Conservation (phyloP, 2,113 vertebrate genomes). For the Polypterus bichir region DNA sequence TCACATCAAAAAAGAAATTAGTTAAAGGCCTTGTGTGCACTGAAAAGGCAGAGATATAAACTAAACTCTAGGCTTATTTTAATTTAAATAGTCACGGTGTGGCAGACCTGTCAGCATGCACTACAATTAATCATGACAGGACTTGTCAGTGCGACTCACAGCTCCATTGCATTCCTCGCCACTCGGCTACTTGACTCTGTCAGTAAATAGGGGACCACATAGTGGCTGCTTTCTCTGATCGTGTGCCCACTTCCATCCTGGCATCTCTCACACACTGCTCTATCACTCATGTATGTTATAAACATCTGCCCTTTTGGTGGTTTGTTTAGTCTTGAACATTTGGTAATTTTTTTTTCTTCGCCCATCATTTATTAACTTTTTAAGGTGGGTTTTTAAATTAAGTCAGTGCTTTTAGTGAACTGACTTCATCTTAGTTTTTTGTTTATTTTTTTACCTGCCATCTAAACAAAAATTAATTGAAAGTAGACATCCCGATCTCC, state of each 20-base stretch:
- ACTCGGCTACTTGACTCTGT: not conserved
- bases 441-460: too few species aligned
- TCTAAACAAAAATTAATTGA: too few species aligned
- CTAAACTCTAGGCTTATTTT: conserved; percentile 40
- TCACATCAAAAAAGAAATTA: too few species aligned
- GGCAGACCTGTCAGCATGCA: conserved; percentile 38
- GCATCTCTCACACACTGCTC: conserved; percentile 20
- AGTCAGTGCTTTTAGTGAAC: too few species aligned
- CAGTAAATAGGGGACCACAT: conserved; percentile 32
- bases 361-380: too few species aligned
- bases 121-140: conserved; percentile 36
- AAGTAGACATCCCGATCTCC: too few species aligned
- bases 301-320: conserved; percentile 21
- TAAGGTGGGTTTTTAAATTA: too few species aligned
- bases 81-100: conserved; percentile 43
- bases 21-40: too few species aligned
- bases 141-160: conserved; percentile 26
- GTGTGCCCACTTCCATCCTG: conserved; percentile 19
- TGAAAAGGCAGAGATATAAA: conserved; percentile 38
- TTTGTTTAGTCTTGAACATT: not conserved
- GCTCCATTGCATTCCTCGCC: too few species aligned
- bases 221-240: conserved; percentile 32
- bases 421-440: too few species aligned
- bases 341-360: not conserved
- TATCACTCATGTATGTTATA: conserved; percentile 26